Conservation (phyloP, 2,113 vertebrate species). For the Hyperopisus bebe region DNA sequence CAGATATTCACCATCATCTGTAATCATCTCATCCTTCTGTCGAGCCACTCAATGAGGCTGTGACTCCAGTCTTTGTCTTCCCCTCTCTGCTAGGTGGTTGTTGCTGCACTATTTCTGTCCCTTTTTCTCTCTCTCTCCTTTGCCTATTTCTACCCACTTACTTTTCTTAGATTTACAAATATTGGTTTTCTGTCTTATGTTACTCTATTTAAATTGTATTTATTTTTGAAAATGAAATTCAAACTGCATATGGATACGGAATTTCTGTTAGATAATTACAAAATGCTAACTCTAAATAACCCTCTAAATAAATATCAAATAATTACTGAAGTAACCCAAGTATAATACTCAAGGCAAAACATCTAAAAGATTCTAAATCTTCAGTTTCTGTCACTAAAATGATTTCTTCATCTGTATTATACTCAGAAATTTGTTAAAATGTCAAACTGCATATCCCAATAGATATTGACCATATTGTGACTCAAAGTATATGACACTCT, state of each 20-base stretch:
- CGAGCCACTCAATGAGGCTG: neutral
- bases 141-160: neutral
- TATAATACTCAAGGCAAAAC: neutral
- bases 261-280: neutral
- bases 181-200: neutral
- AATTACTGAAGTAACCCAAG: neutral
- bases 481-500: neutral
- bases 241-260: neutral
- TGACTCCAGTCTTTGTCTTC: neutral
- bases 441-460: neutral
- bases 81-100: neutral
- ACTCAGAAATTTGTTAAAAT: neutral
- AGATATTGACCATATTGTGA: neutral
- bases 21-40: neutral
- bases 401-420: neutral
- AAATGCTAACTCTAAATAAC: neutral
- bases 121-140: neutral
- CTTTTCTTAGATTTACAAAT: neutral
- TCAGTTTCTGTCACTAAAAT: neutral
- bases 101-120: neutral
- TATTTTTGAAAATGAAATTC: slow-evolving; percentile 1
- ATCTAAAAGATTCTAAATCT: neutral
- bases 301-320: neutral
- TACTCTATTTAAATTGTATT: neutral
- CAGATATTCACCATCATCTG: neutral